Evolutionary conservation across 2,113 vertebrate genomes (phyloP).

Genomic region (Carollia perspicillata): DNA sequence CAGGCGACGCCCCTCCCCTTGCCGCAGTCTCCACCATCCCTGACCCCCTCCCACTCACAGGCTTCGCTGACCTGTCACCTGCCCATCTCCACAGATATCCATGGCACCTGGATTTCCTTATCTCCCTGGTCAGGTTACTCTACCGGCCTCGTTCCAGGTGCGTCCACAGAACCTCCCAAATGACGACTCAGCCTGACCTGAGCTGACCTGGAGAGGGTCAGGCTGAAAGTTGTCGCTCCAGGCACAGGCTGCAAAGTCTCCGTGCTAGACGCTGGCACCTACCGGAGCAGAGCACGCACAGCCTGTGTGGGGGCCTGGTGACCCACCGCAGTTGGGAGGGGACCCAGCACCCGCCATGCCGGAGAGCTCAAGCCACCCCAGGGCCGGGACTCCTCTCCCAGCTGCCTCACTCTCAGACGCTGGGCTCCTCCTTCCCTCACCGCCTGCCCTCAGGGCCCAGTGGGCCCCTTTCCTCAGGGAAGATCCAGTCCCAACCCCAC

Average conservation of each 20-base stretch:
- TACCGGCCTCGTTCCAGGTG: background rate
- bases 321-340: background rate
- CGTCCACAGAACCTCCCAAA: background rate
- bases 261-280: background rate
- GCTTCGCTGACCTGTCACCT: background rate
- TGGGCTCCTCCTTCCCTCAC: background rate
- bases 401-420: background rate
- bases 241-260: background rate
- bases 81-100: background rate
- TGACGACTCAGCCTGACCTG: background rate
- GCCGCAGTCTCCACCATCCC: background rate
- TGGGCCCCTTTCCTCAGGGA: background rate
- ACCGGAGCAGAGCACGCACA: background rate
- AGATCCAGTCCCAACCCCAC: background rate
- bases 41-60: fast-evolving
- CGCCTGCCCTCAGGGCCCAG: background rate
- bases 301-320: no score
- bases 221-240: background rate
- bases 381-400: background rate
- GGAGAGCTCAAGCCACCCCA: background rate
- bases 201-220: background rate
- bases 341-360: no score
- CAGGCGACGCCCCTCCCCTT: background rate
- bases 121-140: background rate
- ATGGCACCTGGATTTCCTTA: background rate